phyloP scores from a whole-genome alignment of 2,113 vertebrate species.

The Saccopteryx bilineata region DNA sequence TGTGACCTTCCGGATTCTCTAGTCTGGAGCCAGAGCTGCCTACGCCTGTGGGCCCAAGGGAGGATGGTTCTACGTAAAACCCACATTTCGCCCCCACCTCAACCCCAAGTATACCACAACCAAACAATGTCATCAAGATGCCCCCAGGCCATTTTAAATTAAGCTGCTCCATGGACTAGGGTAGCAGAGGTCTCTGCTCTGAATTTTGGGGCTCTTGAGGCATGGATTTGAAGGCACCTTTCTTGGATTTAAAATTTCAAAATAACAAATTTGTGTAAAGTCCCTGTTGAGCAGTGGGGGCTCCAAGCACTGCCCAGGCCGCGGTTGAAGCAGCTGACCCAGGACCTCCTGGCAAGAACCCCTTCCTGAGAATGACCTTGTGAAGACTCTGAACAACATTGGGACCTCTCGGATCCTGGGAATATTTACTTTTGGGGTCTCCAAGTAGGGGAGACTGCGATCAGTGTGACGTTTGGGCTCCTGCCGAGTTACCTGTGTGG shows the following conservation, averaged over 20 bases:
- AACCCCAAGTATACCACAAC: rapidly evolving
- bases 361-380: neutral
- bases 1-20: neutral
- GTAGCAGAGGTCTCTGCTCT: neutral
- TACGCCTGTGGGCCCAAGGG: neutral
- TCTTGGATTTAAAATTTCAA: neutral
- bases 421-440: neutral
- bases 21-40: neutral
- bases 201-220: neutral
- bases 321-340: rapidly evolving
- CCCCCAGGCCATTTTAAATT: neutral
- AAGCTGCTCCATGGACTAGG: too few relatives aligned
- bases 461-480: neutral
- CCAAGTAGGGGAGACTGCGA: neutral
- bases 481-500: neutral
- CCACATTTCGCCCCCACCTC: too few relatives aligned
- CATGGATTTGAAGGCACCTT: neutral
- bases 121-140: neutral
- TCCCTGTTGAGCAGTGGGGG: neutral
- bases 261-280: neutral
- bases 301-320: rapidly evolving
- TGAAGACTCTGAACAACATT: neutral
- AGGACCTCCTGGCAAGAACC: neutral
- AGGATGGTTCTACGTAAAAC: neutral
- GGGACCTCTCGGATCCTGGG: neutral